Conservation (phyloP, 1,140 invertebrate species). For the Drosophila aff. region DNA sequence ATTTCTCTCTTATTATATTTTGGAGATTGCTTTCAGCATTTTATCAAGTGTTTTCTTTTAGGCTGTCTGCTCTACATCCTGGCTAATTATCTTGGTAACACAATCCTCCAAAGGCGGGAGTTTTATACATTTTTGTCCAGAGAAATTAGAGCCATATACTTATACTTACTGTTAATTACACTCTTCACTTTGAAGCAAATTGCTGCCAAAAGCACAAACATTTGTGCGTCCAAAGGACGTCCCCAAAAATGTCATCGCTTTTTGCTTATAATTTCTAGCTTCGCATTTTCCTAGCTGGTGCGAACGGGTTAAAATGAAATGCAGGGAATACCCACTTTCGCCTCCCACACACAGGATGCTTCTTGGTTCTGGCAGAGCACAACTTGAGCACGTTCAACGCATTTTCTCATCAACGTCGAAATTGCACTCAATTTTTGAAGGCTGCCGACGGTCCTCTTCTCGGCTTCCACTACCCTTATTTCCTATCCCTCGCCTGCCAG, state of each 20-base stretch:
- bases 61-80: not conserved
- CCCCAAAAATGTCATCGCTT: conserved; percentile 1
- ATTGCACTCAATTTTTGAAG: conserved; percentile 84
- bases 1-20: not conserved
- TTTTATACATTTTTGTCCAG: not conserved
- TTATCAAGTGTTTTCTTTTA: not conserved
- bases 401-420: conserved; percentile 83
- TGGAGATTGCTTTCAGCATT: not conserved
- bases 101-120: not conserved
- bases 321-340: conserved; percentile 19
- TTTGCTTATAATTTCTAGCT: conserved; percentile 60
- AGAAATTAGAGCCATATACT: conserved; percentile 49
- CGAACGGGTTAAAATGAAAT: conserved; percentile 72
- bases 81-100: conserved; percentile 17
- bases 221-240: conserved; percentile 1
- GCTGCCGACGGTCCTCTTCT: conserved; percentile 48
- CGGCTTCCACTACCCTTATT: conserved; percentile 26
- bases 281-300: conserved; percentile 66
- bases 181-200: conserved; percentile 43
- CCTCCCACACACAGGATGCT: conserved; percentile 10
- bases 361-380: conserved; percentile 45
- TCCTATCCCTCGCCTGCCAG: conserved; percentile 22
- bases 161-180: conserved; percentile 28
- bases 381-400: conserved; percentile 84
- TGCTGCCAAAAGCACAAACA: conserved; percentile 42